Base-by-base conservation (phyloP, 2,797 vertebrate genomes). In the Limosa lapponica region DNA sequence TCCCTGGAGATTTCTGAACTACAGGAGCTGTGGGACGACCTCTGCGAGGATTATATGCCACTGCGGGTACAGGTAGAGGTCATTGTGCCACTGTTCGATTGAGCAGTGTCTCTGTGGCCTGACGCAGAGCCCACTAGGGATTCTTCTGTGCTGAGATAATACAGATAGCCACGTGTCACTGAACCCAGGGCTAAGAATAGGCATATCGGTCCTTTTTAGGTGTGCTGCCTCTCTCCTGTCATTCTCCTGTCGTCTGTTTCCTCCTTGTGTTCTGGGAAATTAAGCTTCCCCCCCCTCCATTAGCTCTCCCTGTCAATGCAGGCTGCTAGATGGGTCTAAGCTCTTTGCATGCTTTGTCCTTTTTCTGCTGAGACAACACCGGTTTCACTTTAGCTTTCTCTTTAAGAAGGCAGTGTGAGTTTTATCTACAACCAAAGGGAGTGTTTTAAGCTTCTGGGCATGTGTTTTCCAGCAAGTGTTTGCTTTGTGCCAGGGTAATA, bases 11-110 rank as follows among this genome's bases (percentile, higher is more conserved):
- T 99, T 91, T 96, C 97, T 12, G 98, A 99, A 39, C 97, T 99
- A 83, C 98, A 99, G 95, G 98, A 99, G 91, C 97, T 99, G 93
- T 99, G 99, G 99, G 94, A 98, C 88, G 99, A 99, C 85, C 98
- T 99, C 32, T 99, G 97, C 91, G 97, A 99, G 66, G 98, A 98
- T 89, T 99, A 98, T 57, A 96, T 98, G 82, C 99, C 99, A 1
- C 98, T 98, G 49, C 96, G 97, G 78, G 97, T 98, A 65, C 98
- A 99, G 99, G 99, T 99, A 99, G 95, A 96, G 93, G 87, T 95
- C 90, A 79, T 32, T 34, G 84, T 80, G 74, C 73, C 0, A 5
- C 87, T 4, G 3, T 84, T 89, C 39, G 1, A 24, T 54, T 74
- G 65, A 95, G 88, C 69, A 39, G 82, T 7, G 8, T 82, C 20